A percentile compares a stretch with the other conserved stretches of the same genome.
Conservation (phyloP, 1,140 invertebrate genomes). For the Eueides isabella region DNA sequence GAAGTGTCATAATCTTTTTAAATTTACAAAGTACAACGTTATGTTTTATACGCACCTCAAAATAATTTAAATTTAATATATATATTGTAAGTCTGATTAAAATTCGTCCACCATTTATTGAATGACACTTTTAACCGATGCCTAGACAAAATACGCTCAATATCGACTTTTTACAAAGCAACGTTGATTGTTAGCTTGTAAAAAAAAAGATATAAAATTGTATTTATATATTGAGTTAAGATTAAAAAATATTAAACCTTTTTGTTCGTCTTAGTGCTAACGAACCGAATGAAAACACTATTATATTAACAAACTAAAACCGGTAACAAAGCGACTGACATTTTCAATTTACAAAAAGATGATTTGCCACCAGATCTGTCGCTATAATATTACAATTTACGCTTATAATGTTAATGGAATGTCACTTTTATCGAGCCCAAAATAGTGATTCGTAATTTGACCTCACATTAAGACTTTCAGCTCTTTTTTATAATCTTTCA, state of each 20-base stretch:
- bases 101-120: too few species aligned
- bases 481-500: conserved; percentile 5
- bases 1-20: too few species aligned
- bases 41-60: too few species aligned
- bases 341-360: conserved; percentile 71
- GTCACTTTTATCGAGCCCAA: conserved; percentile 25
- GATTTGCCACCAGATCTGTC: conserved; percentile 52
- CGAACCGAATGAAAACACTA: conserved; percentile 58
- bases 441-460: conserved; percentile 15
- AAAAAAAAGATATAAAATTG: neutral
- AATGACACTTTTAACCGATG: too few species aligned
- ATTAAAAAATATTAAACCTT: conserved; percentile 18
- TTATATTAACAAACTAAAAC: conserved; percentile 58
- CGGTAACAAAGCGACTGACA: conserved; percentile 68
- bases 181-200: neutral
- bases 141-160: too few species aligned
- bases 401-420: conserved; percentile 31
- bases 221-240: conserved; percentile 6
- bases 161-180: too few species aligned
- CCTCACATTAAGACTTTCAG: conserved; percentile 8
- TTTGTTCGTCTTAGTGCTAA: conserved; percentile 48
- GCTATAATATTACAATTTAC: conserved; percentile 45
- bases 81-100: too few species aligned
- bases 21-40: too few species aligned
- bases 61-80: too few species aligned